Base-by-base conservation (phyloP, 2,888 invertebrate genomes). In the Tineola bisselliella region DNA sequence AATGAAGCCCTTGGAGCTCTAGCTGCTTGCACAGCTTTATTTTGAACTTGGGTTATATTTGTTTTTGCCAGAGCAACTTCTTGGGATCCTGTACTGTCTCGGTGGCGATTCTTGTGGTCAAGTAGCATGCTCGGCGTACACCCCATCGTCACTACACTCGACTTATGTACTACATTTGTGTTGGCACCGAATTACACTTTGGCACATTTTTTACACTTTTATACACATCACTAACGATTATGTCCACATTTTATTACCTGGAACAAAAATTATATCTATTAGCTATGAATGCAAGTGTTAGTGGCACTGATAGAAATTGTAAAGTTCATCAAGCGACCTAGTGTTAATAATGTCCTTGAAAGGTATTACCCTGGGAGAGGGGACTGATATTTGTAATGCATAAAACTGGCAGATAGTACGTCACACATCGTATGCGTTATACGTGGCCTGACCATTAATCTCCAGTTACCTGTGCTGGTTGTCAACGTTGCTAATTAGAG, bases 121-220 rank as follows among this genome's bases (percentile, higher is more conserved):
- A 90, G 79, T 66, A 90, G 79, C 80, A 89, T 89, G 73, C 90
- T 90, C 68, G 90, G 90, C 65, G 90, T 89, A 72, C 90, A 90
- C 75, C 90, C 90, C 90, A 90, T 90, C 67, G 64, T 75, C 66
- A 64, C 68, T 12, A 6, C 17, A 38, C 44, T 30, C 13, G 2
- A 70, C 71, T 71, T 74, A 76, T 74, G 73, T 75, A 80, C 82
- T 84, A 81, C 82, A 84, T 82, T 81, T 18, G 58, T 31, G 52
- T 77, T 79, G 75, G 72, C 82, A 83, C 81, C 73, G 44, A 66
- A 38, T 38, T 8, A 54, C 19, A 25, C 54, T 54, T 48, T 54
- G 54, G 54, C 54, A 54, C 54, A 17, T n/a, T 12, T 80, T 81
- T 81, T 75, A 59, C 63, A 25, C 73, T 75, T 73, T 71, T 63